Percentiles rank a stretch among this genome's conserved stretches.
Conservation (phyloP, 2,888 invertebrate species). For the Enchytraeus crypticus region DNA sequence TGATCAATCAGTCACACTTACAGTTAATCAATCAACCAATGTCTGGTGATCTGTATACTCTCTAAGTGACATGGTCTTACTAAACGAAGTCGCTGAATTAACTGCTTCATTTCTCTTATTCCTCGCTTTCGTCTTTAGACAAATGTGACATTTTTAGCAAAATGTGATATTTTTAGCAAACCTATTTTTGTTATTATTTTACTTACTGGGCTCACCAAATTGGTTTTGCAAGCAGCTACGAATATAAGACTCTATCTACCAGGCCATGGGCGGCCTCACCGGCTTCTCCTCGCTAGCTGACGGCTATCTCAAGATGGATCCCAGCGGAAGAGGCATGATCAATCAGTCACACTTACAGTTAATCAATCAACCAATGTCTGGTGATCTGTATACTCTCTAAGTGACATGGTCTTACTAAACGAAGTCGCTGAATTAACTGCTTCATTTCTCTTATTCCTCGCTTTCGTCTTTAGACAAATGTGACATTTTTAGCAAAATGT, state of each 20-base stretch:
- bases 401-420: not conserved
- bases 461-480: too few relatives aligned
- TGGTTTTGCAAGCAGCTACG: too few relatives aligned
- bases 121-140: too few relatives aligned
- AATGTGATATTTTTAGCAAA: too few relatives aligned
- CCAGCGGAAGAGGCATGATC: slow-evolving; percentile 45
- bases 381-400: not conserved
- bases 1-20: not conserved
- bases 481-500: too few relatives aligned
- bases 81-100: too few relatives aligned
- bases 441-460: too few relatives aligned
- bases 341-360: not conserved
- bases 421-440: too few relatives aligned
- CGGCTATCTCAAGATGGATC: slow-evolving; percentile 47
- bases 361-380: not conserved
- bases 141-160: too few relatives aligned
- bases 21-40: not conserved
- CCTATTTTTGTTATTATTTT: too few relatives aligned
- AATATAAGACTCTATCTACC: slow-evolving; percentile 41
- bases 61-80: not conserved
- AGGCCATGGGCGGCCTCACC: slow-evolving; percentile 49
- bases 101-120: too few relatives aligned
- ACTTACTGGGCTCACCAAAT: too few relatives aligned
- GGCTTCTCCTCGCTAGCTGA: slow-evolving; percentile 48
- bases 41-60: not conserved